Conservation (phyloP, 2,113 vertebrate genomes). For the Sapajus apella region DNA sequence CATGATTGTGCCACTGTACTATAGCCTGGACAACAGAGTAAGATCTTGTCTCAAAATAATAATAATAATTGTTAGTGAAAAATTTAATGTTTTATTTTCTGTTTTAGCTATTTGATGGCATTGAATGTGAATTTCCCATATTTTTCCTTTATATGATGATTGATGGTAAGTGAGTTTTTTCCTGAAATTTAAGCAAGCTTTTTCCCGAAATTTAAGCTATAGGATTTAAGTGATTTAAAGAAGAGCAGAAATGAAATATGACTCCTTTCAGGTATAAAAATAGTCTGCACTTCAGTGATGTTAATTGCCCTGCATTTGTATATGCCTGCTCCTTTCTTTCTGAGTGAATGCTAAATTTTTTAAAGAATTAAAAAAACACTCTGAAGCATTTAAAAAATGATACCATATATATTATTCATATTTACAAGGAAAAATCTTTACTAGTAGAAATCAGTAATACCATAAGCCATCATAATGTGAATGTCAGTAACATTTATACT, state of each 20-base stretch:
- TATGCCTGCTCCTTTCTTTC: not conserved
- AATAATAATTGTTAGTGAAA: not conserved
- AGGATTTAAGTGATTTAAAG: not conserved
- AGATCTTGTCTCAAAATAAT: too few relatives aligned
- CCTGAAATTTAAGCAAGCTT: constrained; percentile 12
- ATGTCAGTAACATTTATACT: not conserved
- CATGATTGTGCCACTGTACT: too few relatives aligned
- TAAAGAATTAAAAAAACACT: not conserved
- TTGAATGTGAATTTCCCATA: constrained; percentile 98
- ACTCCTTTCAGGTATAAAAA: not conserved
- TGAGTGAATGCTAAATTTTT: not conserved
- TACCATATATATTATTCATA: not conserved
- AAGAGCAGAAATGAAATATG: not conserved
- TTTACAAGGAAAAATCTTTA: constrained; percentile 18
- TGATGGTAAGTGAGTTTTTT: constrained; percentile 92
- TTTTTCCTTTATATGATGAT: constrained; percentile 99
- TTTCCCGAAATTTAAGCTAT: not conserved
- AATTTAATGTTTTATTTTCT: constrained; percentile 69
- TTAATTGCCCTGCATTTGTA: not conserved
- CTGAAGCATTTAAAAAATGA: constrained; percentile 9
- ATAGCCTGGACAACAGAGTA: too few relatives aligned
- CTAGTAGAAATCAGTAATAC: constrained; percentile 34
- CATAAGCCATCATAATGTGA: not conserved
- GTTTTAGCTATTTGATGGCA: constrained; percentile 97
- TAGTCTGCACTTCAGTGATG: not conserved